Evolutionary conservation across 1,140 invertebrate species (phyloP).

Genomic region (Chymomyza costata): DNA sequence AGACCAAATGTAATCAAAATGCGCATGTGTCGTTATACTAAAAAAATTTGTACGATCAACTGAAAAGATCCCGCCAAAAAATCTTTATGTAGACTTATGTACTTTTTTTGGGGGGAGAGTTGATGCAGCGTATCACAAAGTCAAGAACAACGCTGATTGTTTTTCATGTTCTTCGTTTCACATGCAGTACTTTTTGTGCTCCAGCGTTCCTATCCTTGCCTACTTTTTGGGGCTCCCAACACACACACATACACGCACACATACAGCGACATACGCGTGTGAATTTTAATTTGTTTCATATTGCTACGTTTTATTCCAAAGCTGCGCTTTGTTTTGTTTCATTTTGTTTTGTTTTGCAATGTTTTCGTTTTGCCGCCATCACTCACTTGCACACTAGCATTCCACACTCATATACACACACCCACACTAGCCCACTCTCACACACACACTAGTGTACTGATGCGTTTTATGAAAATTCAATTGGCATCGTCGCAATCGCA

Average conservation of each 20-base stretch:
- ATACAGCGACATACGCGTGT: constrained; percentile 7
- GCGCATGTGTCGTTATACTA: no score
- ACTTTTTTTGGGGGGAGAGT: constrained; percentile 19
- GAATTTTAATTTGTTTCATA: constrained; percentile 68
- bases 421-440: no score
- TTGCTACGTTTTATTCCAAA: constrained; percentile 69
- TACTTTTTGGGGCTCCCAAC: not conserved
- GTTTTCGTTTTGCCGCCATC: no score
- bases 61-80: constrained; percentile 16
- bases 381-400: no score
- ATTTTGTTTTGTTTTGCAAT: constrained; percentile 24
- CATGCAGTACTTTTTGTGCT: constrained; percentile 51
- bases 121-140: no score
- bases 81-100: constrained; percentile 34
- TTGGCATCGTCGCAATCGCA: constrained; percentile 40
- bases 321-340: constrained; percentile 44
- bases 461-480: constrained; percentile 68
- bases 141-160: no score
- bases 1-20: no score
- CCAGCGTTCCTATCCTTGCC: constrained; percentile 39
- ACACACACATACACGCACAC: not conserved
- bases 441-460: constrained; percentile 22
- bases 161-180: no score
- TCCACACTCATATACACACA: no score
- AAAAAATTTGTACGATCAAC: no score